Percentiles rank a stretch among this genome's conserved stretches.
These are phyloP conservation scores for Arvicola amphibius DNA, from an alignment of 2,797 vertebrate species.

Conservation along the genomic window DNA sequence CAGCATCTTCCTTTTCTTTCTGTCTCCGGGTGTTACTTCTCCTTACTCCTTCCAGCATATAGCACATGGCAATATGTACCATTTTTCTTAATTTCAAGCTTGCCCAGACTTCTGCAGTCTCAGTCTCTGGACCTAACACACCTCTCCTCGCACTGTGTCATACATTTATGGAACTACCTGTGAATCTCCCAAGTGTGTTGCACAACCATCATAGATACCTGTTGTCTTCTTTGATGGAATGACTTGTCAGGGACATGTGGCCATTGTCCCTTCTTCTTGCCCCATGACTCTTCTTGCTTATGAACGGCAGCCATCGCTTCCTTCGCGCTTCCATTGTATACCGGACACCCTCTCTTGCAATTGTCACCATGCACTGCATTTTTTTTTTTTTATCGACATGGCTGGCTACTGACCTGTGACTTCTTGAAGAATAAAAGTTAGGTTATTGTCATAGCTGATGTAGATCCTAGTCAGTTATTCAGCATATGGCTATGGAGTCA, in stretches of 20 bases:
- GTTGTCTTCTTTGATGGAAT: slow-evolving; percentile 6
- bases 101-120: not conserved
- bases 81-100: slow-evolving; percentile 22
- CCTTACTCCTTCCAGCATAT: not conserved
- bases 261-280: not conserved
- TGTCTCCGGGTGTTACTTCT: not conserved
- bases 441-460: not conserved
- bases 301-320: not conserved
- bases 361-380: not conserved
- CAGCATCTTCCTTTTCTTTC: not conserved
- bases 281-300: not conserved
- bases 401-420: not conserved
- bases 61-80: not conserved
- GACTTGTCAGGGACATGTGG: not conserved
- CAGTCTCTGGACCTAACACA: not conserved
- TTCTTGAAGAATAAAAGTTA: not conserved
- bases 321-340: not conserved
- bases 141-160: not conserved
- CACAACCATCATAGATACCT: not conserved
- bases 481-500: not conserved
- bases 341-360: not conserved
- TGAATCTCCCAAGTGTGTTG: not conserved
- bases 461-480: not conserved
- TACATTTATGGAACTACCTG: not conserved
- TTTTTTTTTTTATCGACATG: not conserved